Evolutionary conservation across 2,888 invertebrate species (phyloP), one percentile per base, ranked within the genome.

Genomic region (Opisthograptis luteolata): DNA sequence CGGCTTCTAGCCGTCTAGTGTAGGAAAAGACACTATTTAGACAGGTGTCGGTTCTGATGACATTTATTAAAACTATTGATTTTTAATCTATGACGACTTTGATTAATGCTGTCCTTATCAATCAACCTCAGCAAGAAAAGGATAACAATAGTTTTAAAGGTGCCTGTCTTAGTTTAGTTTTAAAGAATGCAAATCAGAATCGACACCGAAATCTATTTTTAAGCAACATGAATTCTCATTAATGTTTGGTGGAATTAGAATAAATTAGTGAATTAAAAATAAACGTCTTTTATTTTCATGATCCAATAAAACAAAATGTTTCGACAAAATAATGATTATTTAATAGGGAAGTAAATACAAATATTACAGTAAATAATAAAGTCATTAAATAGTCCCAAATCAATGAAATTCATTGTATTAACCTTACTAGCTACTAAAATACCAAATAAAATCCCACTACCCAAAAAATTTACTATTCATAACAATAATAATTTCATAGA

Each of bases 241-340:
- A 62, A 69, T 67, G 76, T 79, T 81, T 81, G 80, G 76, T 71
- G 58, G 48, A 55, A 49, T 60, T 74, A 70, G 69, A 80, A 76
- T 76, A 80, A 80, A 79, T 54, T 73, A 78, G 71, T 64, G 51
- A 58, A 62, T 51, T 55, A 52, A 45, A 34, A 5, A 22, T 22
- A 13, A 10, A 9, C 1, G 44, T 39, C 32, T 55, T 54, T 61
- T 50, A 47, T 57, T 58, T 49, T 24, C 20, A 10, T 19, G 22
- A 17, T 25, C n/a, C 32, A 39, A 27, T 47, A 17, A 47, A 41
- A 47, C 19, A 2, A n/a, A 31, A 15, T 6, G 10, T 28, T 19
- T 36, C 22, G 34, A 39, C 36, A 35, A 30, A 27, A 41, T 12
- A 35, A 40, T 10, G 10, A 40, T 13, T 4, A 20, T 55, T 39